Conservation (phyloP, 1,140 invertebrate species). For the Conopomorpha cramerella region DNA sequence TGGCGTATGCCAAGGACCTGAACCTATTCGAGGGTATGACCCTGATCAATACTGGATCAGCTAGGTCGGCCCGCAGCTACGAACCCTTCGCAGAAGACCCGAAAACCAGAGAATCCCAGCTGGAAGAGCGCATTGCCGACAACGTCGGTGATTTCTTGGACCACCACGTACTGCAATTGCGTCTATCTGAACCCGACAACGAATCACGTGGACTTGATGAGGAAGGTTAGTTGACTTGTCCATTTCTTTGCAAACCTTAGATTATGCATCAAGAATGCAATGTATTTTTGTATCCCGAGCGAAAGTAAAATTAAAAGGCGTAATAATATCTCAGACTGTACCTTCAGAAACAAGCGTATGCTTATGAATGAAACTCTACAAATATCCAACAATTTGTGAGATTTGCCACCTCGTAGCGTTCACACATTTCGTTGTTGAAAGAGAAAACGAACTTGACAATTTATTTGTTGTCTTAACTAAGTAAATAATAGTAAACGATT, state of each 20-base stretch:
- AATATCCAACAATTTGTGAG: too few species aligned
- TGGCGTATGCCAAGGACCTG: constrained; percentile 31
- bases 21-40: constrained; percentile 39
- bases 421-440: too few species aligned
- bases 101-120: constrained; percentile 37
- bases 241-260: background rate
- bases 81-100: constrained; percentile 42
- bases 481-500: too few species aligned
- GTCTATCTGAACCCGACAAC: constrained; percentile 27
- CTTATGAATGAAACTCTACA: too few species aligned
- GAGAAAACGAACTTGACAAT: too few species aligned
- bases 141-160: constrained; percentile 47
- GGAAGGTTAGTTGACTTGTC: constrained; percentile 28
- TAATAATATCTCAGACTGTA: too few species aligned
- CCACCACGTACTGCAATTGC: constrained; percentile 43
- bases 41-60: constrained; percentile 41
- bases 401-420: too few species aligned
- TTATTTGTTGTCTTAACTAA: too few species aligned
- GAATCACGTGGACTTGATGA: constrained; percentile 40
- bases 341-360: too few species aligned
- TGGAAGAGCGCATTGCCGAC: constrained; percentile 43
- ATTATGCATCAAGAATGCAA: constrained; percentile 2
- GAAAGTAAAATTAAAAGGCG: too few species aligned
- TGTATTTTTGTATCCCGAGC: constrained; percentile 1
- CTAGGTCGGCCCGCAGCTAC: constrained; percentile 39